Conservation (phyloP, 2,113 vertebrate species). For the Tetrao urogallus region DNA sequence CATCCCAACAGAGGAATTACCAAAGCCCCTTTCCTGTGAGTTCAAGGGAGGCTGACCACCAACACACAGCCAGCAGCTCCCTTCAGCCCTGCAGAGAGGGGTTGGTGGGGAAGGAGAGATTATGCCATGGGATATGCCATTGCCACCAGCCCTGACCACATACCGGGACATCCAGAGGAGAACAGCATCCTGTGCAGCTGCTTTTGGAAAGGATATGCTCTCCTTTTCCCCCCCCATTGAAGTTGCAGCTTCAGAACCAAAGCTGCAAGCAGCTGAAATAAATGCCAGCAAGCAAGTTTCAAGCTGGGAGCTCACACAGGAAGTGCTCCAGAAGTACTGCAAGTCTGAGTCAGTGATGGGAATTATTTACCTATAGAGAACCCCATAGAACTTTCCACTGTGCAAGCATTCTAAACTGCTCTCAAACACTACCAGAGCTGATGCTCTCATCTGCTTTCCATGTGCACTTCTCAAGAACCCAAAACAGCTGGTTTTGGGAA, state of each 20-base stretch:
- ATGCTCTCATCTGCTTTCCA: background rate
- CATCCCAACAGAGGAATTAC: background rate
- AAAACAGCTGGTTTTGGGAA: background rate
- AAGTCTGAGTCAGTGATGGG: background rate
- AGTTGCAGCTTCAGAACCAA: background rate
- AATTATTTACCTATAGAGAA: background rate
- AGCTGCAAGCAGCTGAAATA: constrained; percentile 5
- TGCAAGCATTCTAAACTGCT: background rate
- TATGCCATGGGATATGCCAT: background rate
- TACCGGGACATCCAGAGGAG: background rate
- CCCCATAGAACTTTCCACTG: background rate
- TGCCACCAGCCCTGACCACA: background rate
- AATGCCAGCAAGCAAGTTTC: constrained; percentile 52
- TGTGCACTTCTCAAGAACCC: background rate
- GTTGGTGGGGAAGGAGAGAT: background rate
- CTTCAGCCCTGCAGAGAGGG: background rate
- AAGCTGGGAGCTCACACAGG: background rate
- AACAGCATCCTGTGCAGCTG: background rate
- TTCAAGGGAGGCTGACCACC: background rate
- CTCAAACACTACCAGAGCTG: background rate
- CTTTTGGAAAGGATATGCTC: background rate
- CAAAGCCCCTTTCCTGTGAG: background rate
- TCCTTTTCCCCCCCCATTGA: background rate
- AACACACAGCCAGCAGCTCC: accelerated
- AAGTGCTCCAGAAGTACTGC: background rate